Base-by-base conservation (phyloP, 2,888 invertebrate genomes). In the Sinhomidia bicolor region DNA sequence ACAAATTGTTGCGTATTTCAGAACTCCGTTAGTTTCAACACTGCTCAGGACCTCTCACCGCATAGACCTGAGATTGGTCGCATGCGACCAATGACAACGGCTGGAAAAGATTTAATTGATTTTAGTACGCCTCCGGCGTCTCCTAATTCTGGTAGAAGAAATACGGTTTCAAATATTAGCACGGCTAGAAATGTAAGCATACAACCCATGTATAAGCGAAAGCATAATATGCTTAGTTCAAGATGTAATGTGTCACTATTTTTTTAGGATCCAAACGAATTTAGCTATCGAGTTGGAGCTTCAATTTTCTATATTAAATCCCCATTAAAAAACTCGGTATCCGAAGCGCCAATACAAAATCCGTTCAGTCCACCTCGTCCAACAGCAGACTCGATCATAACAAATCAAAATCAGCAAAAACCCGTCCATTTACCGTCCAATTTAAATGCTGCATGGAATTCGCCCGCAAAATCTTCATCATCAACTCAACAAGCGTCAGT, bases 361-460 rank as follows among this genome's bases (percentile, higher is more conserved):
- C 92, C 91, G 1, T 92, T 92, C 78, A 91, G 91, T 78, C 92
- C 92, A 29, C 92, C 92, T 6, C 68, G 92, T 79, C 92, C 92
- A n/a, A 82, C 90, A 5, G 90, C 92, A 51, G 89, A 91, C 47
- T 81, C 90, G n/a, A 68, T 88, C 12, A 51, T 90, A n/a, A 32
- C 17, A n/a, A n/a, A n/a, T n/a, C n/a, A n/a, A 3, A 32, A 51
- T 26, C 54, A 44, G 12, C 60, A 65, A 44, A 26, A 68, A 9
- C 54, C 78, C 10, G 47, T 41, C 12, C 29, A 62, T 20, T 65
- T 32, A 29, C 62, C 10, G 17, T 7, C 57, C 5, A 81, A 68
- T 23, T 47, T 79, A 12, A 89, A 71, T 65, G 68, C 80, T 44
- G 86, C 86, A 7, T 86, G 86, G 86, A 83, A 83, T n/a, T 65